Evolutionary conservation across 2,888 invertebrate genomes (phyloP).

Genomic region (Labia minor): DNA sequence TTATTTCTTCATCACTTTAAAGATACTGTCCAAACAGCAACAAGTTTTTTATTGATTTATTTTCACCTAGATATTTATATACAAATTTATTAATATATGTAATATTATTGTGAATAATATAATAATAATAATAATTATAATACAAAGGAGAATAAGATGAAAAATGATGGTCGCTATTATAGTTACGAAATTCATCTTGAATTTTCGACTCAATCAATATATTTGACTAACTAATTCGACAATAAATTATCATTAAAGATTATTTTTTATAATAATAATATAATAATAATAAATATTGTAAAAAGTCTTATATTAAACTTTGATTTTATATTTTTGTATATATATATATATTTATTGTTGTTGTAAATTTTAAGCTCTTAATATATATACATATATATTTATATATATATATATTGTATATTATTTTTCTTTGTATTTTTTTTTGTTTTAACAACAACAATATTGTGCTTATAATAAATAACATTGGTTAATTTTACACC

Average conservation of each 20-base stretch:
- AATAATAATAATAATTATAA: not conserved
- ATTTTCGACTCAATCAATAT: not conserved
- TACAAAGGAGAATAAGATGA: not conserved
- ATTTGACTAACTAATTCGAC: not conserved
- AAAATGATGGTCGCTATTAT: not conserved
- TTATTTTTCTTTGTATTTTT: too few species aligned
- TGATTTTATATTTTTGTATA: not conserved
- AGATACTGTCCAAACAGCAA: not conserved
- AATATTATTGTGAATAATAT: too few species aligned
- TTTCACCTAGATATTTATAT: not conserved
- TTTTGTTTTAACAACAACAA: not conserved
- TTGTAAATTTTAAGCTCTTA: not conserved
- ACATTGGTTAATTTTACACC: conserved; percentile 13
- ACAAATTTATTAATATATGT: too few species aligned
- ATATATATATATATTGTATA: too few species aligned
- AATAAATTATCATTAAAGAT: not conserved
- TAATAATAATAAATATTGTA: conserved; percentile 1
- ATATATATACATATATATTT: too few species aligned
- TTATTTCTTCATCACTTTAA: not conserved
- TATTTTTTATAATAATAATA: not conserved
- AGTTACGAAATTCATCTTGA: not conserved
- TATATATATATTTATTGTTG: conserved; percentile 1
- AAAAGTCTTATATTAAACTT: not conserved
- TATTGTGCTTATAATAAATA: not conserved
- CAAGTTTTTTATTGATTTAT: not conserved